Evolutionary conservation across 2,888 invertebrate genomes (phyloP).

Genomic region (Celastrina argiolus): DNA sequence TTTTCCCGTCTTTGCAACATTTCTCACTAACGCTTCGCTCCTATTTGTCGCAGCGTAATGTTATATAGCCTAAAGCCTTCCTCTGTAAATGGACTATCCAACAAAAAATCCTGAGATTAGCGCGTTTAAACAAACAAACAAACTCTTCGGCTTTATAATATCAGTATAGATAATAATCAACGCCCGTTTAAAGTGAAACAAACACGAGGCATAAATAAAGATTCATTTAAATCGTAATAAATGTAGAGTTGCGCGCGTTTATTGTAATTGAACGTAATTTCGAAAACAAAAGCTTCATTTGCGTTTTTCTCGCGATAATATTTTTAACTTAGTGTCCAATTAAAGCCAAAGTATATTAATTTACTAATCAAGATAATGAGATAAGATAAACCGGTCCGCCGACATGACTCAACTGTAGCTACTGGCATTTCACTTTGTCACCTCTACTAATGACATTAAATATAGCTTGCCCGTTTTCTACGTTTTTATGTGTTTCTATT

Average conservation of each 20-base stretch:
- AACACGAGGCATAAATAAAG: neutral
- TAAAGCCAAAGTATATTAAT: conserved; percentile 61
- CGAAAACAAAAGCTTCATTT: conserved; percentile 19
- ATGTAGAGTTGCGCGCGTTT: neutral
- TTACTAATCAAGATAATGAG: conserved; percentile 38
- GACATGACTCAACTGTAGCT: conserved; percentile 39
- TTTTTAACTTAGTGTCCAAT: conserved; percentile 46
- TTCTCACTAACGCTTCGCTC: no score
- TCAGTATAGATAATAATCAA: no score
- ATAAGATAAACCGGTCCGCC: conserved; percentile 39
- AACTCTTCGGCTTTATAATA: no score
- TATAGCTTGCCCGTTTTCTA: neutral
- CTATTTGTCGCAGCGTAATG: no score
- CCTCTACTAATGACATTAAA: conserved; percentile 25
- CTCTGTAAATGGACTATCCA: no score
- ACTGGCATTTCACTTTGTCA: conserved; percentile 39
- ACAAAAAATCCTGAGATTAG: no score
- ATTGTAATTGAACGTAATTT: conserved; percentile 1
- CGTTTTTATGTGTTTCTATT: neutral
- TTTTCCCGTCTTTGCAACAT: no score
- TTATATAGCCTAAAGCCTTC: no score
- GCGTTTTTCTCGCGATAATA: conserved; percentile 38
- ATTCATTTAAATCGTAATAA: neutral
- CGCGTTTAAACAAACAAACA: no score
- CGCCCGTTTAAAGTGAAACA: no score